A percentile compares a stretch with the other conserved stretches of the same genome.
Evolutionary conservation across 2,113 vertebrate genomes (phyloP).

Genomic region (Scalopus aquaticus): DNA sequence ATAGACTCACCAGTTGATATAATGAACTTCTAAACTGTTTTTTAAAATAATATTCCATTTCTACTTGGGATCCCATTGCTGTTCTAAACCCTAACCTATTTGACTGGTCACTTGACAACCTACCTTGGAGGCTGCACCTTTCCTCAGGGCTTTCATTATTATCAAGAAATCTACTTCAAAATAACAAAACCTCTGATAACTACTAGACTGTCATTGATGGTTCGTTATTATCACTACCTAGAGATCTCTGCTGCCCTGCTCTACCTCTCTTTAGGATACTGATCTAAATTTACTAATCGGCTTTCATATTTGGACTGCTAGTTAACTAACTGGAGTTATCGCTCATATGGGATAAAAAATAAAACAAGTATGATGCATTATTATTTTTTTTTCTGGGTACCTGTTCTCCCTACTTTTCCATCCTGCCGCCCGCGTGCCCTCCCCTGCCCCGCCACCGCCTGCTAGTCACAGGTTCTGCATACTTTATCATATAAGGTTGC

Average conservation of each 20-base stretch:
- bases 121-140: neutral
- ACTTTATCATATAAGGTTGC: neutral
- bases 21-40: neutral
- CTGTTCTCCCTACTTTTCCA: neutral
- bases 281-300: conserved; percentile 19
- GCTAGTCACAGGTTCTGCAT: neutral
- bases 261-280: neutral
- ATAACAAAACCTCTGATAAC: conserved; percentile 40
- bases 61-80: neutral
- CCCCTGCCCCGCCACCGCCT: neutral
- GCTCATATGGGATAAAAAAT: neutral
- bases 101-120: conserved; percentile 5
- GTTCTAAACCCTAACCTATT: neutral
- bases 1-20: neutral
- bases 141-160: neutral
- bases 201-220: neutral
- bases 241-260: neutral
- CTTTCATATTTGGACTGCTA: neutral
- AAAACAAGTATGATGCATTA: neutral
- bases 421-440: too few species aligned
- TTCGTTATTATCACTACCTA: neutral
- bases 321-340: neutral
- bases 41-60: neutral
- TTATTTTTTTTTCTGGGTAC: neutral
- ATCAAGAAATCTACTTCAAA: conserved; percentile 1